Percentiles rank a stretch among this genome's conserved stretches.
These are phyloP conservation scores for Epizoanthus stellaris DNA, from an alignment of 92 coral and sea anemone species.

Conservation along the genomic window DNA sequence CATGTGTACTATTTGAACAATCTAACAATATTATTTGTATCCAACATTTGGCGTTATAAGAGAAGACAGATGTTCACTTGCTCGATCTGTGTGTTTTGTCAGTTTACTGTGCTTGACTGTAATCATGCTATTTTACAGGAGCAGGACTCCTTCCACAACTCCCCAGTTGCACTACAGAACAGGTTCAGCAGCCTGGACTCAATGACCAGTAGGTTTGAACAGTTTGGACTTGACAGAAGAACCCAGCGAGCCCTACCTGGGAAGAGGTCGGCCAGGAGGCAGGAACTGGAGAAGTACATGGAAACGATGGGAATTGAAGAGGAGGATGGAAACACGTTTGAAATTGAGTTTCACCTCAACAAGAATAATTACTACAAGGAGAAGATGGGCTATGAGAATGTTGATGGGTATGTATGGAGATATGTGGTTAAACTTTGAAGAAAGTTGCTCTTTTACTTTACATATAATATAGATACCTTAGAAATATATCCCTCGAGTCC, in stretches of 20 bases:
- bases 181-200: constrained; percentile 71
- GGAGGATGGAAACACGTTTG: constrained; percentile 86
- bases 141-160: constrained; percentile 17
- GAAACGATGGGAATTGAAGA: constrained; percentile 44
- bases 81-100: neutral
- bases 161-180: constrained; percentile 52
- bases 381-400: constrained; percentile 77
- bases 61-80: too few relatives aligned
- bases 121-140: neutral
- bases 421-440: neutral
- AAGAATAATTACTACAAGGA: constrained; percentile 88
- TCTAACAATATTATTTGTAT: too few relatives aligned
- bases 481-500: too few relatives aligned
- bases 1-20: too few relatives aligned
- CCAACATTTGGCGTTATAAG: too few relatives aligned
- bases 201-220: constrained; percentile 53
- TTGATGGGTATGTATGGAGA: constrained; percentile 60
- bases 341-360: constrained; percentile 87
- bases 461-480: neutral
- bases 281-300: constrained; percentile 40
- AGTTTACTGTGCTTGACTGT: neutral
- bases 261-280: constrained; percentile 9
- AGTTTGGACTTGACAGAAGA: constrained; percentile 48
- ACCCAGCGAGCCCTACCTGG: constrained; percentile 23
- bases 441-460: neutral